A percentile compares a stretch with the other conserved stretches of the same genome.
phyloP scores from a whole-genome alignment of 1,140 invertebrate genomes.

The Pachyrhynchus sulphureomaculatus region DNA sequence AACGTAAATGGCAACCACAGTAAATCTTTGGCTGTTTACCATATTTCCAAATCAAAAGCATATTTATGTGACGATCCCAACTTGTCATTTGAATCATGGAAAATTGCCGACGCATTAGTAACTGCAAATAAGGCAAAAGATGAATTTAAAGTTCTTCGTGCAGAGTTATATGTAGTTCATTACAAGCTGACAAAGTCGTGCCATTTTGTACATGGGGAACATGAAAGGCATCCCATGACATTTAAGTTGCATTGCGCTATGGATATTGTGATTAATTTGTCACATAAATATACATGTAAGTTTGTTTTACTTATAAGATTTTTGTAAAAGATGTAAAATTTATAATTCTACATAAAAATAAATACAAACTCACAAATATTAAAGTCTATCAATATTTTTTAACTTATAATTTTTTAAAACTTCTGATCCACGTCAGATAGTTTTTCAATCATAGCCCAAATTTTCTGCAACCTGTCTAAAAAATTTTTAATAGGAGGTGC shows the following conservation, averaged over 20 bases:
- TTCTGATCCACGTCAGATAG: too few species aligned
- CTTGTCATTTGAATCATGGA: conserved; percentile 14
- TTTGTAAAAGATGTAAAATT: too few species aligned
- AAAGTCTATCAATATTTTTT: too few species aligned
- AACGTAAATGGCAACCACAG: conserved; percentile 1
- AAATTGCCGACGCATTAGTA: conserved; percentile 1
- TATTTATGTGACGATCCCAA: conserved; percentile 14
- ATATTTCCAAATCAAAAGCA: conserved; percentile 26
- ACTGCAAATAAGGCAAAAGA: not conserved
- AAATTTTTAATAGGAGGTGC: too few species aligned
- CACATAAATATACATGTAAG: conserved; percentile 8
- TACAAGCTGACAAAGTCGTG: conserved; percentile 27
- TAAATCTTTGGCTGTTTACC: conserved; percentile 19
- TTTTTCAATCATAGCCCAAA: too few species aligned
- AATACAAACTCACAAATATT: too few species aligned
- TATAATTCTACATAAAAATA: not conserved
- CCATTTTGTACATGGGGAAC: conserved; percentile 15
- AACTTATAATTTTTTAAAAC: too few species aligned
- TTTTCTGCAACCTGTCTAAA: too few species aligned
- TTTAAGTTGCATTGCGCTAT: conserved; percentile 13
- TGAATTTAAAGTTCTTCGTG: conserved; percentile 6
- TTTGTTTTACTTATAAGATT: not conserved
- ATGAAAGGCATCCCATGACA: conserved; percentile 20
- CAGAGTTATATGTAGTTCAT: conserved; percentile 14
- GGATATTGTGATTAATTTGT: conserved; percentile 11